Conservation (phyloP, 2,888 invertebrate species). For the Spialia ferax region DNA sequence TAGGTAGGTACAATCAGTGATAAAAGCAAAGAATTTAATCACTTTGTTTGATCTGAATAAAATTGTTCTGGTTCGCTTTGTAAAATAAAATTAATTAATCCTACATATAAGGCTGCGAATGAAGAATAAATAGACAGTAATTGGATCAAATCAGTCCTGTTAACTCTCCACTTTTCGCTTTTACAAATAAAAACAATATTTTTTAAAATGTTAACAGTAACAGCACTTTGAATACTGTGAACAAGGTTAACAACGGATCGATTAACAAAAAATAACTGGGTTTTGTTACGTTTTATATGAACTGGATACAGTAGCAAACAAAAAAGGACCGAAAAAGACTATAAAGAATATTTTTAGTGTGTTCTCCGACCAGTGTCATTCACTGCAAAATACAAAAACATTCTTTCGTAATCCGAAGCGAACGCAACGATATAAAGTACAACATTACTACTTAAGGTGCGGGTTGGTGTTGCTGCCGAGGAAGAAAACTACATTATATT, state of each 20-base stretch:
- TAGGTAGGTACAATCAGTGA: neutral
- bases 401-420: neutral
- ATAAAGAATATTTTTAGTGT: too few species aligned
- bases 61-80: neutral
- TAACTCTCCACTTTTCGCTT: neutral
- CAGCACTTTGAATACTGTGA: neutral
- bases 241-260: neutral
- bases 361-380: neutral
- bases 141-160: neutral
- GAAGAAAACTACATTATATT: neutral
- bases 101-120: neutral
- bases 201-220: neutral
- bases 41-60: neutral
- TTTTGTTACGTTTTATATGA: too few species aligned
- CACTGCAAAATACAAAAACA: neutral
- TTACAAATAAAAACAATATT: neutral
- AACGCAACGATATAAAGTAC: neutral
- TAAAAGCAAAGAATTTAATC: neutral
- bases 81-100: neutral
- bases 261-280: too few species aligned
- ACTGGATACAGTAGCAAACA: too few species aligned
- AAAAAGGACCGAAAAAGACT: too few species aligned
- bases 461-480: neutral
- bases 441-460: too few species aligned
- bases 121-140: neutral